Evolutionary conservation across 2,113 vertebrate species (phyloP).

Genomic region (Drymodes brunneopygia): DNA sequence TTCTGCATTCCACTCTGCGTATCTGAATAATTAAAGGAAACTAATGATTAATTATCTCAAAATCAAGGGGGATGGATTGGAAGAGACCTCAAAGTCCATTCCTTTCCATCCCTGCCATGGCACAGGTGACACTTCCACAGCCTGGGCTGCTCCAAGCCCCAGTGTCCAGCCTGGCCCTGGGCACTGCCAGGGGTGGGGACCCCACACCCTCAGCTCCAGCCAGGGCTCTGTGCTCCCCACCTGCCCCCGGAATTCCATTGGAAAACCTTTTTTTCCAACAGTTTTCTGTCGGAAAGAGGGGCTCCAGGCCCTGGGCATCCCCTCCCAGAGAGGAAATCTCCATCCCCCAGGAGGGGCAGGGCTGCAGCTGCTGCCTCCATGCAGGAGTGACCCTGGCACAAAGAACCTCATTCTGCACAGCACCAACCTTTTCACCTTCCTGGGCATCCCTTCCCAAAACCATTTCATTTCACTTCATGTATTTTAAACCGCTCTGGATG

Average conservation of each 20-base stretch:
- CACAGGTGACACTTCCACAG: background rate
- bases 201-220: too few species aligned
- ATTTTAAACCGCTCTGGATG: background rate
- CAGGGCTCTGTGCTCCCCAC: background rate
- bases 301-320: accelerated
- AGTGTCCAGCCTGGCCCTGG: background rate
- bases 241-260: background rate
- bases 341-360: background rate
- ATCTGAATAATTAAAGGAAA: background rate
- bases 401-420: accelerated
- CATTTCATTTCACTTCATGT: background rate
- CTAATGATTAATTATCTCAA: background rate
- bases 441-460: background rate
- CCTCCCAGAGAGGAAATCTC: accelerated
- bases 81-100: background rate
- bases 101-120: accelerated
- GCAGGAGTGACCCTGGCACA: background rate
- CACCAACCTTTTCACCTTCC: background rate
- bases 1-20: background rate
- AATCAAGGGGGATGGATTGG: background rate
- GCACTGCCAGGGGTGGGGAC: background rate
- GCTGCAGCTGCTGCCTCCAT: background rate
- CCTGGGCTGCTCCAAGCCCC: background rate
- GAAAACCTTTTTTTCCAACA: background rate
- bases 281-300: background rate